phyloP scores from a whole-genome alignment of 2,888 invertebrate species.

The Meliscaeva auricollis region DNA sequence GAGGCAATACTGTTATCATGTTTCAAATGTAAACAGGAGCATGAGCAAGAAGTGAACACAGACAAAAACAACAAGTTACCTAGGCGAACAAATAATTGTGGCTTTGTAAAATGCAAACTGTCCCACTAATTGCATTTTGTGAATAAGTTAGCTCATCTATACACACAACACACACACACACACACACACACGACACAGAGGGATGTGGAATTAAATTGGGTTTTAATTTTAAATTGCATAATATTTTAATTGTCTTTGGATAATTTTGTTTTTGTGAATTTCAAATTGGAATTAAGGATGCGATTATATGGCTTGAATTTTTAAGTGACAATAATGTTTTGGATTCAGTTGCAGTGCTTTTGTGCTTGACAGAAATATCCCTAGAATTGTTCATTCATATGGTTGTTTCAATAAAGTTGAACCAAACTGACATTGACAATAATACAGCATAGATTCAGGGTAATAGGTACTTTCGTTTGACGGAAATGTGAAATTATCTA shows the following conservation, averaged over 20 bases:
- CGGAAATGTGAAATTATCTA: no score
- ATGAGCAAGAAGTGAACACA: background rate
- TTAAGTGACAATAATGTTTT: no score
- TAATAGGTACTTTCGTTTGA: no score
- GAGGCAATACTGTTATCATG: conserved; percentile 20
- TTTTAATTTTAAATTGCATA: conserved; percentile 38
- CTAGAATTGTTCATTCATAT: no score
- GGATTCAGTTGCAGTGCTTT: no score
- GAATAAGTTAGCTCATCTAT: conserved; percentile 22
- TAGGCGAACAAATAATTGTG: conserved; percentile 51
- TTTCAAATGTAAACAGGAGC: background rate
- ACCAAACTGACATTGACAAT: no score
- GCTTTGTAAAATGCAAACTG: conserved; percentile 63
- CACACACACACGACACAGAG: no score
- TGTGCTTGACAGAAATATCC: no score
- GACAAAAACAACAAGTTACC: conserved; percentile 39
- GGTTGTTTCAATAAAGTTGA: no score
- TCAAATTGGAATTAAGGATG: no score
- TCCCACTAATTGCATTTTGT: conserved; percentile 68
- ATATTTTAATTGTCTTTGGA: conserved; percentile 12
- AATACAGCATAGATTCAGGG: no score
- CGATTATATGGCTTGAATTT: no score
- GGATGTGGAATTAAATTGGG: conserved; percentile 28
- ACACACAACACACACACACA: background rate
- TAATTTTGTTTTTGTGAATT: background rate